Base-by-base conservation (phyloP, 2,888 invertebrate genomes). In the Cosmopolites sordidus region DNA sequence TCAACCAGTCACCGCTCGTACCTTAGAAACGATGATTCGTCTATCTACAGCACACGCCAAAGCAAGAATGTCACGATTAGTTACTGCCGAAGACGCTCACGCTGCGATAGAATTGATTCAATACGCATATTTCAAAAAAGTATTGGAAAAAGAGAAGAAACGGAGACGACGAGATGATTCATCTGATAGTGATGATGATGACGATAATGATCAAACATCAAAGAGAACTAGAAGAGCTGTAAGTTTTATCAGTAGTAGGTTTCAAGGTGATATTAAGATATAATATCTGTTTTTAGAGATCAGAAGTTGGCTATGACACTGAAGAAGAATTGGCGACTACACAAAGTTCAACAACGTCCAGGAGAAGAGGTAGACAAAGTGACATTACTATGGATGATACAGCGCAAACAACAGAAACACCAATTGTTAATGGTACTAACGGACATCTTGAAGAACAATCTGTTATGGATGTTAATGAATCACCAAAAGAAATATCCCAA, bases 41-140 rank as follows among this genome's bases (percentile, higher is more conserved):
- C 77, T 99, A 59, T 80, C 98, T 0, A 99, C 97, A 0, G 97
- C 99, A 1, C 96, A 97, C 78, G 98, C 99, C 11, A 96, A 97
- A 73, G 89, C 92, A 16, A 83, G 99, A 12, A 82, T 99, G 69
- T 90, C 93, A 40, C 88, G 86, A 68, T 83, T 80, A n/a, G 86
- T 99, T 1, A 83, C 87, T 3, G 79, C 81, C 2, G 82, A 86
- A 52, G 99, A 99, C 76, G 96, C 98, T 0, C 80, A 84, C 50
- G 85, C 89, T 37, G 97, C 97, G 17, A 92, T 97, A 58, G 92
- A 96, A 69, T 79, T 98, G 1, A 87, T 99, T 14, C 91, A 96
- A 68, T 98, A 83, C 73, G 96, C 97, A 0, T 94, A 92, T 75
- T 98, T 98, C 76, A 96, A 97, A 72, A 91, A 91, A 78, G 94